These are phyloP conservation scores for Tanaodytes sp. DNA, from an alignment of 2,888 invertebrate genomes.

Conservation along the genomic window DNA sequence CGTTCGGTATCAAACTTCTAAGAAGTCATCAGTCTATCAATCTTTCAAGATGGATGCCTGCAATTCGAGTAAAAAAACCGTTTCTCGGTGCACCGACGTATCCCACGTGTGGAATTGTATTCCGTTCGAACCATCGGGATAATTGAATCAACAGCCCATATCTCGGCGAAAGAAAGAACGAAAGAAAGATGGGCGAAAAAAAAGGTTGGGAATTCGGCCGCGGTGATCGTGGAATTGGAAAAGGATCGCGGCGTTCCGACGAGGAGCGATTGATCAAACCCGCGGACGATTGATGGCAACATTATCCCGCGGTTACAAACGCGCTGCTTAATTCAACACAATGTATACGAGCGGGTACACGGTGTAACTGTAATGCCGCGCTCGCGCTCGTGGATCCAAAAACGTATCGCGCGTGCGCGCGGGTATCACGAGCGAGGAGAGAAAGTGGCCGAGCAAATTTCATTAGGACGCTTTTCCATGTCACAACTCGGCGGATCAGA, in stretches of 20 bases:
- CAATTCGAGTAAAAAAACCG: too few species aligned
- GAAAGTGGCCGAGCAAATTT: constrained; percentile 51
- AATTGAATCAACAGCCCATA: too few species aligned
- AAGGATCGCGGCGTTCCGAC: not conserved
- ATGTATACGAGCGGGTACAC: constrained; percentile 28
- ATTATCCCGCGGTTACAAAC: constrained; percentile 24
- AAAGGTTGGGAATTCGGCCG: too few species aligned
- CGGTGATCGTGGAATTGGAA: too few species aligned
- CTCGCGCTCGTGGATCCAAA: constrained; percentile 29
- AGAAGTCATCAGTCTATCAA: too few species aligned
- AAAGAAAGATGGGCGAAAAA: too few species aligned
- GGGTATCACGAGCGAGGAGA: constrained; percentile 39
- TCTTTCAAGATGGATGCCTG: too few species aligned
- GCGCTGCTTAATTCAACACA: constrained; percentile 34
- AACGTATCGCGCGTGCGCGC: constrained; percentile 28
- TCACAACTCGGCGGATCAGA: constrained; percentile 25
- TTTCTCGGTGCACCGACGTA: too few species aligned
- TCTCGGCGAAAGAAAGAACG: too few species aligned
- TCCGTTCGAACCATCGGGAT: too few species aligned
- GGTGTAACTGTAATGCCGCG: constrained; percentile 32
- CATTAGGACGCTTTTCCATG: constrained; percentile 48
- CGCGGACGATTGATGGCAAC: constrained; percentile 14
- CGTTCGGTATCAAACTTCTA: too few species aligned
- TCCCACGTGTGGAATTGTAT: too few species aligned
- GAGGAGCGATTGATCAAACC: constrained; percentile 8